Conservation (phyloP, 37 sponge, comb jelly and placozoan species). For the Crambe crambe region DNA sequence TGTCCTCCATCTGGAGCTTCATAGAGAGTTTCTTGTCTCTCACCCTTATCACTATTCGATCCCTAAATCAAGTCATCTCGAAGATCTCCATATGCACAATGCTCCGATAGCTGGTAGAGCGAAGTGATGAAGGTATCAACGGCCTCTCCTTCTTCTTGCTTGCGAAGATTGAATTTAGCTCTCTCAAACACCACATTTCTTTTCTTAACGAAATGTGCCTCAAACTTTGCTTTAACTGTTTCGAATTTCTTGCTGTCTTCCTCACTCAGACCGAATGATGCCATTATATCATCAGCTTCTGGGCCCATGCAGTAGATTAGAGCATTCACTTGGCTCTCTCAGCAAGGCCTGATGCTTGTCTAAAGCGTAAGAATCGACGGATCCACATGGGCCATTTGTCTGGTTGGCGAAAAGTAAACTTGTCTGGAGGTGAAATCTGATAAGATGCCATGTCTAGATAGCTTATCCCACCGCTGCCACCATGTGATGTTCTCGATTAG, state of each 20-base stretch:
- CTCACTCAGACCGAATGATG: constrained; percentile 23
- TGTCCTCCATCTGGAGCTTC: constrained; percentile 31
- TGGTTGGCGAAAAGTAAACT: constrained; percentile 35
- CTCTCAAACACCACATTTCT: constrained; percentile 20
- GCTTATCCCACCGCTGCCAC: not conserved
- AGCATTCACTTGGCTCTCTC: constrained; percentile 39
- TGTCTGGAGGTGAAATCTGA: constrained; percentile 43
- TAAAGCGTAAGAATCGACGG: constrained; percentile 32
- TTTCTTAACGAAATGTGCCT: constrained; percentile 34
- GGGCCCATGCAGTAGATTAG: constrained; percentile 46
- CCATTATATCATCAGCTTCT: constrained; percentile 44
- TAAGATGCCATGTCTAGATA: constrained; percentile 5
- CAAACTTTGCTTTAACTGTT: constrained; percentile 25
- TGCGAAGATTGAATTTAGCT: constrained; percentile 33
- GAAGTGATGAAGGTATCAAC: constrained; percentile 48
- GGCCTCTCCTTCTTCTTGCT: constrained; percentile 45
- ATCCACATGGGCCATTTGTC: constrained; percentile 62
- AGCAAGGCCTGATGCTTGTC: constrained; percentile 28
- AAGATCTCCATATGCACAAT: constrained; percentile 30
- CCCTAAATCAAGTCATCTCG: constrained; percentile 59
- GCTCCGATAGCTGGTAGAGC: constrained; percentile 28
- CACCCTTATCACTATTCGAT: constrained; percentile 35
- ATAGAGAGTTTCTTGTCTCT: constrained; percentile 31
- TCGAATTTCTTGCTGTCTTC: constrained; percentile 34
- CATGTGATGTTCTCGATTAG: not conserved